These are phyloP conservation scores for Holothuria scabra DNA, from an alignment of 53 echinoderm and acorn worm genomes.

Conservation along the genomic window DNA sequence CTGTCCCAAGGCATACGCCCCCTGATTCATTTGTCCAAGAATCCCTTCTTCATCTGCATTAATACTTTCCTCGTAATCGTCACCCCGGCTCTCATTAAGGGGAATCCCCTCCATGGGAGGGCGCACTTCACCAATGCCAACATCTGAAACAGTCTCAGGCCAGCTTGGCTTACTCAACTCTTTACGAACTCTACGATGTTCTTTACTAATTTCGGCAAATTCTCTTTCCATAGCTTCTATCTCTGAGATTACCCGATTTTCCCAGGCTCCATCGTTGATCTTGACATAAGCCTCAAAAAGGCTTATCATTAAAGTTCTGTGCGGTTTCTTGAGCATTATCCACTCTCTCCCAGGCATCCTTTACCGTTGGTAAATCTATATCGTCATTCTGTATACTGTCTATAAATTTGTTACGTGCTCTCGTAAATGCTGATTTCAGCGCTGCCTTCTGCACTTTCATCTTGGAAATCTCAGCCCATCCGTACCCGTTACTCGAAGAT, in stretches of 20 bases:
- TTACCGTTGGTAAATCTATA: not conserved
- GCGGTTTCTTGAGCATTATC: not conserved
- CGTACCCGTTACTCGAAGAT: no score
- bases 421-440: not conserved
- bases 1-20: no score
- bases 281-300: not conserved
- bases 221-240: not conserved
- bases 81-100: no score
- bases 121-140: no score
- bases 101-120: no score
- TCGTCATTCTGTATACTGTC: not conserved
- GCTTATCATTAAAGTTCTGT: not conserved
- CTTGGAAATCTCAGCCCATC: no score
- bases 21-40: no score
- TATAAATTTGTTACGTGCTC: conserved; percentile 7
- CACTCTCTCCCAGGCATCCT: not conserved
- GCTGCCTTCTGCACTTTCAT: not conserved
- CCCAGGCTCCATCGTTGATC: conserved; percentile 14
- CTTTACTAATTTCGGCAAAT: conserved; percentile 21
- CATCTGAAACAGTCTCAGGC: no score
- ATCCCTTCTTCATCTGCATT: no score
- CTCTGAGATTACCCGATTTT: conserved; percentile 21
- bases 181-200: not conserved
- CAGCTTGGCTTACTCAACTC: no score
- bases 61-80: no score